A percentile compares a stretch with the other conserved stretches of the same genome.
Conservation (phyloP, 92 coral and sea anemone species). For the Porites lobata region DNA sequence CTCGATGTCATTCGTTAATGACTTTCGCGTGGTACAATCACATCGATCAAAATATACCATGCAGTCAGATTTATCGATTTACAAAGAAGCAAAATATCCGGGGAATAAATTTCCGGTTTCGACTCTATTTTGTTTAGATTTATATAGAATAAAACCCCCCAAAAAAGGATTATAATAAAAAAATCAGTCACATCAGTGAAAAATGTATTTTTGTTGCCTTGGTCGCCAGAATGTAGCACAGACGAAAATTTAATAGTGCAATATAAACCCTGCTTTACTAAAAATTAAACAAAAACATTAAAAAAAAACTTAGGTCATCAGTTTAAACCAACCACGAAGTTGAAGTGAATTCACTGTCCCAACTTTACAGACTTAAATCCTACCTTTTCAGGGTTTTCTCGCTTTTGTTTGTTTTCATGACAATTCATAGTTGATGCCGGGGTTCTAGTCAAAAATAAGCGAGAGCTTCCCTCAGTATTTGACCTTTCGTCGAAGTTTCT, state of each 20-base stretch:
- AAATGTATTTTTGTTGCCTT: neutral
- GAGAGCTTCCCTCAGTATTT: neutral
- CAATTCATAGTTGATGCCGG: neutral
- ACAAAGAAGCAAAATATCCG: slow-evolving; percentile 9
- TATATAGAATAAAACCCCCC: neutral
- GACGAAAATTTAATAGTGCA: too few relatives aligned
- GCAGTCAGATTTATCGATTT: neutral
- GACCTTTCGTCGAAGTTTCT: neutral
- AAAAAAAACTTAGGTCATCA: too few relatives aligned
- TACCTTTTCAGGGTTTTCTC: slow-evolving; percentile 40
- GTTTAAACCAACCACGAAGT: too few relatives aligned
- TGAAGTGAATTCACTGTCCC: neutral
- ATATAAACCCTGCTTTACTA: too few relatives aligned
- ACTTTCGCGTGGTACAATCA: neutral
- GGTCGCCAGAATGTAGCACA: too few relatives aligned
- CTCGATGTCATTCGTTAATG: too few relatives aligned
- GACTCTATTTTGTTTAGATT: neutral
- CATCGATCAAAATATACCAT: neutral
- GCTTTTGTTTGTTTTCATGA: slow-evolving; percentile 23
- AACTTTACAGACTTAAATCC: neutral
- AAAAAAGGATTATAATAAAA: neutral
- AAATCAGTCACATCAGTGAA: too few relatives aligned
- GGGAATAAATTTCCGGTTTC: slow-evolving; percentile 9
- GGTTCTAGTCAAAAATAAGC: neutral
- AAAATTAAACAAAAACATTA: too few relatives aligned